Evolutionary conservation across 1,140 invertebrate species (phyloP).

Genomic region (Listronotus bonariensis): DNA sequence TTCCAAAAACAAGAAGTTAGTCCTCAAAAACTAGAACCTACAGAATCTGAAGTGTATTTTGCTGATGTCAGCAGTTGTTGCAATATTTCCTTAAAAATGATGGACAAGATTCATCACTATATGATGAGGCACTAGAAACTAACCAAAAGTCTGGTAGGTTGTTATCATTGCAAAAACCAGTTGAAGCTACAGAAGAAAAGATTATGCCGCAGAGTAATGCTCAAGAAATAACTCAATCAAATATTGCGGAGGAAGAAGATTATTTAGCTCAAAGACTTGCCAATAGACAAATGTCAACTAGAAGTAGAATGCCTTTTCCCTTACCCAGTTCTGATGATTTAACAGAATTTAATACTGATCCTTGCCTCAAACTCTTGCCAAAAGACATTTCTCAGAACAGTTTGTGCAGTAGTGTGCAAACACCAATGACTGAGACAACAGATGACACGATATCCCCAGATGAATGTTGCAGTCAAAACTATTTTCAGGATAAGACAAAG

Average conservation of each 20-base stretch:
- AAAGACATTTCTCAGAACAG: slow-evolving; percentile 62
- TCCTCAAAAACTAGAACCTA: slow-evolving; percentile 62
- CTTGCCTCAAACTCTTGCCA: slow-evolving; percentile 54
- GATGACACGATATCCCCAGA: slow-evolving; percentile 49
- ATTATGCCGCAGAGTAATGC: not conserved
- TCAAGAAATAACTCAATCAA: slow-evolving; percentile 7
- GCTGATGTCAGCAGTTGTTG: slow-evolving; percentile 86
- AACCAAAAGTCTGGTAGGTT: slow-evolving; percentile 46
- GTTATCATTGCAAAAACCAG: slow-evolving; percentile 43
- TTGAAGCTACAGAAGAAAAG: slow-evolving; percentile 39
- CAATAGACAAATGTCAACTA: slow-evolving; percentile 62
- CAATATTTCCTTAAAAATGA: slow-evolving; percentile 70
- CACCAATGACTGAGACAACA: slow-evolving; percentile 54
- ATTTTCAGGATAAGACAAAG: slow-evolving; percentile 42
- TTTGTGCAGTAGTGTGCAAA: slow-evolving; percentile 56
- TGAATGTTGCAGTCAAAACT: slow-evolving; percentile 45
- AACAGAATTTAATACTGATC: slow-evolving; percentile 44
- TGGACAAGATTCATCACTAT: slow-evolving; percentile 55
- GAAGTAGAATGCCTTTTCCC: slow-evolving; percentile 63
- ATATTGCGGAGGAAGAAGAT: slow-evolving; percentile 53
- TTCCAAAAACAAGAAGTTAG: slow-evolving; percentile 65
- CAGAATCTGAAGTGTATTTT: slow-evolving; percentile 81
- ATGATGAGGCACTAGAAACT: slow-evolving; percentile 55
- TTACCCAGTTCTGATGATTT: slow-evolving; percentile 54
- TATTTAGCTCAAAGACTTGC: slow-evolving; percentile 61